phyloP scores from a whole-genome alignment of 2,113 vertebrate genomes.

The Macaca mulatta region DNA sequence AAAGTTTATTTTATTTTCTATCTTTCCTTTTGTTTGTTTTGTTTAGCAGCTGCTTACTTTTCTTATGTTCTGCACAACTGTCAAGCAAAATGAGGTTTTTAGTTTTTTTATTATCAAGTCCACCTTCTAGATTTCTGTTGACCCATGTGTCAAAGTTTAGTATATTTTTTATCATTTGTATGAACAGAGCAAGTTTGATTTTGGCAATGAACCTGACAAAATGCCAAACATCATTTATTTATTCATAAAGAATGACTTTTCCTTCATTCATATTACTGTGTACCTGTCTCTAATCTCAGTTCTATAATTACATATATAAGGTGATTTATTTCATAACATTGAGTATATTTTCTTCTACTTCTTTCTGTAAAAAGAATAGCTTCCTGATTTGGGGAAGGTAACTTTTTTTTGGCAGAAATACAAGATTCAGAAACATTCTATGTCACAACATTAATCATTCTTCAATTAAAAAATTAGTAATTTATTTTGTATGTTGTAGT shows the following conservation, averaged over 20 bases:
- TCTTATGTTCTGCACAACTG: background rate
- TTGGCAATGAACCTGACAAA: background rate
- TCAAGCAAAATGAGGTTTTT: background rate
- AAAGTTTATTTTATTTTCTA: background rate
- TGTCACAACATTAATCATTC: background rate
- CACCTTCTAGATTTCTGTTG: background rate
- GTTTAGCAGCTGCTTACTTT: background rate
- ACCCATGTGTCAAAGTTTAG: background rate
- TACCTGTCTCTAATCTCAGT: background rate
- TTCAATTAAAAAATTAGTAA: background rate
- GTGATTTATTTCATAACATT: background rate
- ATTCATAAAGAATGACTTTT: background rate
- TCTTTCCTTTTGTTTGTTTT: background rate
- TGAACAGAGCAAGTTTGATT: background rate
- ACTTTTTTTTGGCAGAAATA: background rate
- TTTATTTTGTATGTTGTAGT: background rate
- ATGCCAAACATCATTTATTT: background rate
- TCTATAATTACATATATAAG: background rate
- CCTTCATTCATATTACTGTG: background rate
- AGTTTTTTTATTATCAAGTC: background rate
- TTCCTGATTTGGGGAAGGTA: background rate
- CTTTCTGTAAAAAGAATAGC: background rate
- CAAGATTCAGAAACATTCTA: background rate
- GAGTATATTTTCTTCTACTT: background rate
- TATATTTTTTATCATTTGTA: background rate